phyloP scores from a whole-genome alignment of 1,140 invertebrate species.

The Aphis gossypii region DNA sequence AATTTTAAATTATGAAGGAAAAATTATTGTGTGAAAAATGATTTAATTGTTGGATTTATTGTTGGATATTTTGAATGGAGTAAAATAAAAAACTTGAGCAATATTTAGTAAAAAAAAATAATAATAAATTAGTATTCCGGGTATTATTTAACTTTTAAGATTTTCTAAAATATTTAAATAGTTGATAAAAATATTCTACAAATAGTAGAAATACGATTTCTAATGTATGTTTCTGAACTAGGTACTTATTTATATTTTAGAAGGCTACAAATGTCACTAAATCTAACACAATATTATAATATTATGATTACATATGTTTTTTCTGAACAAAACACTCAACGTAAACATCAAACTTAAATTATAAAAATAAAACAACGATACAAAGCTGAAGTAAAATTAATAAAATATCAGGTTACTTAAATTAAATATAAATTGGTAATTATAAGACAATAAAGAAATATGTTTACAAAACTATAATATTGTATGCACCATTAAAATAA shows the following conservation, averaged over 20 bases:
- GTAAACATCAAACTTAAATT: slow-evolving; percentile 32
- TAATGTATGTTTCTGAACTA: not conserved
- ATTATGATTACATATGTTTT: slow-evolving; percentile 1
- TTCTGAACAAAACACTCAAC: not conserved
- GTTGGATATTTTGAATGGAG: not conserved
- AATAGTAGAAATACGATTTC: not conserved
- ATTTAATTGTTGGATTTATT: not conserved
- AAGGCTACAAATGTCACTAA: not conserved
- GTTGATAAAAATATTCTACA: not conserved
- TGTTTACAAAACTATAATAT: not conserved
- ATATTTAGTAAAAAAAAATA: slow-evolving; percentile 1
- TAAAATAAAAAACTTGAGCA: slow-evolving; percentile 26
- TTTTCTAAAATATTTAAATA: not conserved
- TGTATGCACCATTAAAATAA: slow-evolving; percentile 36
- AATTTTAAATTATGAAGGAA: not conserved
- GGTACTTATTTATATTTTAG: not conserved
- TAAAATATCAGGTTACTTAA: slow-evolving; percentile 9
- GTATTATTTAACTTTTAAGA: not conserved
- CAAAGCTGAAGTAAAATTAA: slow-evolving; percentile 45
- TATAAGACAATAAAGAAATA: not conserved
- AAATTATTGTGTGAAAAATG: not conserved
- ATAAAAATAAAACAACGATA: slow-evolving; percentile 24
- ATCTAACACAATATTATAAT: not conserved
- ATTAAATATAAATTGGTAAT: slow-evolving; percentile 32
- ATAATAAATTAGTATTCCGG: not conserved